A percentile compares a stretch with the other conserved stretches of the same genome.
These are phyloP conservation scores for Anhinga anhinga DNA, from an alignment of 2,113 vertebrate genomes.

Conservation along the genomic window DNA sequence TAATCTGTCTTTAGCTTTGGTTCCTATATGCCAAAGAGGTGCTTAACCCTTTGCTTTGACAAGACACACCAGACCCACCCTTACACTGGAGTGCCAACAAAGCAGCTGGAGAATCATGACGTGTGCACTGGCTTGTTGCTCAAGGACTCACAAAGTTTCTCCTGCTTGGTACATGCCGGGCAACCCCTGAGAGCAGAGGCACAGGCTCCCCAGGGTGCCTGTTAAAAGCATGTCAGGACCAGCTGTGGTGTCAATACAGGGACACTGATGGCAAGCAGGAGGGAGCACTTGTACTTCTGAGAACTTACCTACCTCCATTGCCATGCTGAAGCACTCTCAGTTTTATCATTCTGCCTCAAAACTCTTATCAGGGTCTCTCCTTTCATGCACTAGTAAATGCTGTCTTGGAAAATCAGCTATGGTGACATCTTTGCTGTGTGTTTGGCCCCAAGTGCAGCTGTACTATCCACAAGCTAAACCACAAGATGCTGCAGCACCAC, in stretches of 20 bases:
- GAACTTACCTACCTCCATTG: neutral
- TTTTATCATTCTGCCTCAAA: neutral
- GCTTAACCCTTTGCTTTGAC: neutral
- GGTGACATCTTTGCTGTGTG: neutral
- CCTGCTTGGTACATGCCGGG: neutral
- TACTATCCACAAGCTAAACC: neutral
- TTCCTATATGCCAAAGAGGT: neutral
- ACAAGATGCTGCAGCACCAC: neutral
- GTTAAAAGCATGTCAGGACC: neutral
- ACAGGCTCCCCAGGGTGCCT: neutral
- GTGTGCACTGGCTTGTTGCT: neutral
- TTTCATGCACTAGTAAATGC: neutral
- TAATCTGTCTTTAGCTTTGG: neutral
- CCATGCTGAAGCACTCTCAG: neutral
- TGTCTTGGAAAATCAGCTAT: neutral
- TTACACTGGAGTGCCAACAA: neutral
- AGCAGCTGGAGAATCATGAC: neutral
- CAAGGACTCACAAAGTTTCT: neutral
- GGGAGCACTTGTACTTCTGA: neutral
- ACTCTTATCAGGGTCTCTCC: neutral
- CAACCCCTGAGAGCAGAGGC: neutral
- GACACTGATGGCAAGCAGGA: neutral
- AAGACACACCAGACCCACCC: neutral
- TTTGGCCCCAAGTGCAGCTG: neutral
- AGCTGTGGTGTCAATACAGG: rapidly evolving